These are phyloP conservation scores for Mythimna vitellina DNA, from an alignment of 2,888 invertebrate genomes.

Conservation along the genomic window DNA sequence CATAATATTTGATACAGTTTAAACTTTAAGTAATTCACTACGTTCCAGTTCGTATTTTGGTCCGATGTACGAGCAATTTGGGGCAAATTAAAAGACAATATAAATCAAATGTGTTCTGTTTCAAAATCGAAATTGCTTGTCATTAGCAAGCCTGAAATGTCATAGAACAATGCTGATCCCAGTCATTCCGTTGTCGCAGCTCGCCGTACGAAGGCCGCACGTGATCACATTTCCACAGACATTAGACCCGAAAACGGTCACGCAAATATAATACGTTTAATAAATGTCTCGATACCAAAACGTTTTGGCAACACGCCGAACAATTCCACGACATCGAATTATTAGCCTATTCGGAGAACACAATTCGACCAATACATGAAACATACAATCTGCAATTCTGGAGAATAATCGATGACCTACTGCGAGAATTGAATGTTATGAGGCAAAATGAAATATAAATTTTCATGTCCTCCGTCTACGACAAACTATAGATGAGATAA, in stretches of 20 bases:
- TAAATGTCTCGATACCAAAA: conserved; percentile 79
- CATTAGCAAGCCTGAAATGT: conserved; percentile 89
- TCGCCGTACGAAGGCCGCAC: conserved; percentile 84
- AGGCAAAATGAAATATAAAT: conserved; percentile 26
- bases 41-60: conserved; percentile 61
- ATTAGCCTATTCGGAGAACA: conserved; percentile 60
- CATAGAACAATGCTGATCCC: conserved; percentile 88
- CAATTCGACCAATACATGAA: conserved; percentile 54
- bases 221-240: conserved; percentile 87
- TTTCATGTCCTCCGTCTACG: conserved; percentile 11
- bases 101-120: conserved; percentile 85
- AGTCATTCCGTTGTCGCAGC: conserved; percentile 78
- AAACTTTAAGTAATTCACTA: conserved; percentile 52
- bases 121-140: conserved; percentile 89
- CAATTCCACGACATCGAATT: conserved; percentile 62
- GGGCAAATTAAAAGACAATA: conserved; percentile 83
- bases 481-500: conserved; percentile 30
- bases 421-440: conserved; percentile 28
- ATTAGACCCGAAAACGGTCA: conserved; percentile 82
- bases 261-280: conserved; percentile 81
- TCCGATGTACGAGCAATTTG: conserved; percentile 73
- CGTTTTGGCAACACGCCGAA: conserved; percentile 73
- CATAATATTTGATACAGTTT: conserved; percentile 54
- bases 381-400: conserved; percentile 48
- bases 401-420: conserved; percentile 53